Conservation (phyloP, 2,888 invertebrate species). For the Rhyacophila evoluta region DNA sequence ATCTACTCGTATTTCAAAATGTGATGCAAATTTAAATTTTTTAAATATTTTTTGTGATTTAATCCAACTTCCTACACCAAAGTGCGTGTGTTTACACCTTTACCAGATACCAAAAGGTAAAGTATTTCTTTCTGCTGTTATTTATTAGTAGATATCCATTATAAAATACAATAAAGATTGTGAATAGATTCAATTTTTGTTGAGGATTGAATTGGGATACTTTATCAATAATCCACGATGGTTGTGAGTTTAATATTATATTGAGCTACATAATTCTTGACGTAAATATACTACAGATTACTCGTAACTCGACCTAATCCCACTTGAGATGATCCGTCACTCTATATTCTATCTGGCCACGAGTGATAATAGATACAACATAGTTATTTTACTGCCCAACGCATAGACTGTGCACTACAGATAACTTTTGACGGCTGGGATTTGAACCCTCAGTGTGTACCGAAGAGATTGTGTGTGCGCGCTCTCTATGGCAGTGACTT, state of each 20-base stretch:
- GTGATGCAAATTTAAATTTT: too few relatives aligned
- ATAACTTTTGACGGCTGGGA: neutral
- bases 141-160: too few relatives aligned
- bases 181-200: too few relatives aligned
- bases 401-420: conserved; percentile 10
- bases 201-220: too few relatives aligned
- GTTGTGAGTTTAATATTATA: too few relatives aligned
- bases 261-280: neutral
- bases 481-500: neutral
- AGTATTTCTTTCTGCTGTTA: too few relatives aligned
- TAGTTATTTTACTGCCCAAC: neutral
- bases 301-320: neutral
- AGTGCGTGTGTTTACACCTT: too few relatives aligned
- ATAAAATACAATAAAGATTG: too few relatives aligned
- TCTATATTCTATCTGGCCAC: neutral
- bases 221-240: too few relatives aligned
- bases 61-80: too few relatives aligned
- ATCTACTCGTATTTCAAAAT: too few relatives aligned
- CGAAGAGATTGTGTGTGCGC: conserved; percentile 9
- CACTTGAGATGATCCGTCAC: neutral
- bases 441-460: conserved; percentile 17
- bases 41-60: neutral
- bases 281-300: neutral
- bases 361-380: neutral
- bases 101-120: too few relatives aligned